phyloP scores from a whole-genome alignment of 1,140 invertebrate genomes.

The Adelges cooleyi region DNA sequence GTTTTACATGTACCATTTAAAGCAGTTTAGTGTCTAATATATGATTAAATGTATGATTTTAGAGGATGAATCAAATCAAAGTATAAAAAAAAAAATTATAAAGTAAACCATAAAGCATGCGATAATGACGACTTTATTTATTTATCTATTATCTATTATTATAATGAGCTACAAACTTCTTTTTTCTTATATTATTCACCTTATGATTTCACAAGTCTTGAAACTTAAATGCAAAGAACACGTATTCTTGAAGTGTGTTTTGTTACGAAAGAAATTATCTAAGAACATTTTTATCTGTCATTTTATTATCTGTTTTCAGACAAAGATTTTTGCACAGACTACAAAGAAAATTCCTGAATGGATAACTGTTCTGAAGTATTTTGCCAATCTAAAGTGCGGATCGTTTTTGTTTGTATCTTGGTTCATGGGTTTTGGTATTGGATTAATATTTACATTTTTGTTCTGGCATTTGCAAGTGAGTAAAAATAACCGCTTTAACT shows the following conservation, averaged over 20 bases:
- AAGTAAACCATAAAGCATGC: too few relatives aligned
- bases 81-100: too few relatives aligned
- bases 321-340: conserved; percentile 87
- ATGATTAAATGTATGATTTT: too few relatives aligned
- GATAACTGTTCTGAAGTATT: conserved; percentile 79
- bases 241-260: too few relatives aligned
- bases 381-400: conserved; percentile 79
- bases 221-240: too few relatives aligned
- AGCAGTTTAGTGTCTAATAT: background rate
- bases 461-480: conserved; percentile 88
- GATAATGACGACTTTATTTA: too few relatives aligned
- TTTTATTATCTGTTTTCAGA: conserved; percentile 45
- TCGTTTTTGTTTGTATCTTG: conserved; percentile 93
- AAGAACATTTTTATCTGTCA: background rate
- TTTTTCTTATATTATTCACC: too few relatives aligned
- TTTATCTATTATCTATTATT: too few relatives aligned
- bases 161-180: too few relatives aligned
- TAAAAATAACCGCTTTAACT: background rate
- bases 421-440: conserved; percentile 99
- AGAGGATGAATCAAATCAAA: too few relatives aligned
- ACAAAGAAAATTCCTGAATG: conserved; percentile 81
- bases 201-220: too few relatives aligned
- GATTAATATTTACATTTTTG: conserved; percentile 95
- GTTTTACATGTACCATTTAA: background rate
- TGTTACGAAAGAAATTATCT: too few relatives aligned